Percentiles rank a stretch among this genome's conserved stretches.
These are phyloP conservation scores for Carabus problematicus DNA, from an alignment of 2,888 invertebrate genomes.

Conservation along the genomic window DNA sequence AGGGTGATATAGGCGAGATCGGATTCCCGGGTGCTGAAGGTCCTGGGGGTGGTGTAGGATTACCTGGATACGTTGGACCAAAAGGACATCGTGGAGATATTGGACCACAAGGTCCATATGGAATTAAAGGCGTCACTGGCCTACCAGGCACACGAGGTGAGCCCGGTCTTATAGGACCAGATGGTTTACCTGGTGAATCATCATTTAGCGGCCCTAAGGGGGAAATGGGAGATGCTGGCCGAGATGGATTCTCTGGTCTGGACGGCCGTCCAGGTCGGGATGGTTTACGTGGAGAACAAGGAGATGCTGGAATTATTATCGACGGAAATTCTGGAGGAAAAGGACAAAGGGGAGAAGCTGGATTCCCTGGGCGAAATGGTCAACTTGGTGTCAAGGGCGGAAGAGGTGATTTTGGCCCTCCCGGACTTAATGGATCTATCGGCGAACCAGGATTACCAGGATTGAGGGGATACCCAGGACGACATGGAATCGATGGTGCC, in stretches of 20 bases:
- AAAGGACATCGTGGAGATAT: slow-evolving; percentile 58
- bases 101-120: slow-evolving; percentile 60
- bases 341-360: slow-evolving; percentile 70
- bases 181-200: slow-evolving; percentile 64
- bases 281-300: slow-evolving; percentile 65
- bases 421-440: slow-evolving; percentile 60
- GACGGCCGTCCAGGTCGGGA: slow-evolving; percentile 65
- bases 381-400: slow-evolving; percentile 62
- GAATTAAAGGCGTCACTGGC: slow-evolving; percentile 53
- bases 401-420: slow-evolving; percentile 62
- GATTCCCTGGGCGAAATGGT: slow-evolving; percentile 62
- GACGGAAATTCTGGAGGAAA: slow-evolving; percentile 62
- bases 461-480: slow-evolving; percentile 61
- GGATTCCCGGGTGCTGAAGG: slow-evolving; percentile 60
- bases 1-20: slow-evolving; percentile 53
- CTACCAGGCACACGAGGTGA: slow-evolving; percentile 57
- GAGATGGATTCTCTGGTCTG: slow-evolving; percentile 58
- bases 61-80: slow-evolving; percentile 57
- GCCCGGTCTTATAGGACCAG: slow-evolving; percentile 55
- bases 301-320: slow-evolving; percentile 55
- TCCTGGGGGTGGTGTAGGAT: slow-evolving; percentile 52
- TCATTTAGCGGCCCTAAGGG: slow-evolving; percentile 70
- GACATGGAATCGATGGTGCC: slow-evolving; percentile 62
- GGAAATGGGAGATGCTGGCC: slow-evolving; percentile 63
- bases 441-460: slow-evolving; percentile 63